Evolutionary conservation across 2,888 invertebrate genomes (phyloP).

Genomic region (Eremobia ochroleuca): DNA sequence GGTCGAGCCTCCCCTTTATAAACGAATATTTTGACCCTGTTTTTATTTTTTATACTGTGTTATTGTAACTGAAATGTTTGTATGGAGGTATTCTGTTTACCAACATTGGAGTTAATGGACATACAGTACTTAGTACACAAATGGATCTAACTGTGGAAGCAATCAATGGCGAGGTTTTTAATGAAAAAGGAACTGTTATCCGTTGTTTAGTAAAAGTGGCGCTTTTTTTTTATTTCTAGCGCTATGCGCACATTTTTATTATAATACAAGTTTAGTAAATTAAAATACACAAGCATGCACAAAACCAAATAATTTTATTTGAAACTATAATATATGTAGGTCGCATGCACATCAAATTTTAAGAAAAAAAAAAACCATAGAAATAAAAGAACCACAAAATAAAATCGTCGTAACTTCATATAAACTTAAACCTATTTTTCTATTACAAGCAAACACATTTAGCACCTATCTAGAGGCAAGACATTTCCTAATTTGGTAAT

Average conservation of each 20-base stretch:
- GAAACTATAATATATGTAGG: background rate
- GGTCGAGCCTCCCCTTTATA: constrained; percentile 82
- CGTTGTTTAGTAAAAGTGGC: constrained; percentile 16
- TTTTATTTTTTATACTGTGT: constrained; percentile 75
- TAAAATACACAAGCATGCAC: background rate
- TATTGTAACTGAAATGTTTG: constrained; percentile 70
- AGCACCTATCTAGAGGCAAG: constrained; percentile 74
- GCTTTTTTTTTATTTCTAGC: background rate
- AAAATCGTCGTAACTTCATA: constrained; percentile 1
- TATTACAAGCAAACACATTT: constrained; percentile 56
- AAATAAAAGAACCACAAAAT: background rate
- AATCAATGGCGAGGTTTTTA: constrained; percentile 33
- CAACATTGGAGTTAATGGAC: constrained; percentile 62
- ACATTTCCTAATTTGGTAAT: constrained; percentile 86
- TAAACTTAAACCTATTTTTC: constrained; percentile 54
- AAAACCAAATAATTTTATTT: background rate
- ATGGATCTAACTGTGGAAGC: constrained; percentile 25
- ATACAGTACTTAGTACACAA: constrained; percentile 52
- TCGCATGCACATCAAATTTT: background rate
- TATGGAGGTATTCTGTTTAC: constrained; percentile 65
- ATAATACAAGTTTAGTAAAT: background rate
- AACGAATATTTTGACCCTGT: constrained; percentile 80
- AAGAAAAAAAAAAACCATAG: background rate
- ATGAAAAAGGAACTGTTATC: constrained; percentile 36
- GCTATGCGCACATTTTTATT: background rate